Evolutionary conservation across 2,113 vertebrate species (phyloP).

Genomic region (Thamnaconus septentrionalis): DNA sequence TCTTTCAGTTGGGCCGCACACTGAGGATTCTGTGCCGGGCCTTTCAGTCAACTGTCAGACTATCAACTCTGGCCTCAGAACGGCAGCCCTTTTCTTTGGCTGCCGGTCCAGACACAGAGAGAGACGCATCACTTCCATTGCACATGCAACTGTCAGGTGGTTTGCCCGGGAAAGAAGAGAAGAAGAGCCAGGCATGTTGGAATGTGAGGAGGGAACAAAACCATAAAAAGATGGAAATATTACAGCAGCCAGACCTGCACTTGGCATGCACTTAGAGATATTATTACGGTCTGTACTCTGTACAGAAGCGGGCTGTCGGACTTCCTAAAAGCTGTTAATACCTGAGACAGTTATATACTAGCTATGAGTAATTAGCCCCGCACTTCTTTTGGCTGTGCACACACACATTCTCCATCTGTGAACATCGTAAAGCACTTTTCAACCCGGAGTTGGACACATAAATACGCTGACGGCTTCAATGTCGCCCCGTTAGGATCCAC

Average conservation of each 20-base stretch:
- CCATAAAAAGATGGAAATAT: slow-evolving; percentile 33
- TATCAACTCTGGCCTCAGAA: background rate
- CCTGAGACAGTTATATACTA: too few species aligned
- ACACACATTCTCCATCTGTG: too few species aligned
- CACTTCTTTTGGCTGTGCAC: too few species aligned
- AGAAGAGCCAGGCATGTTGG: background rate
- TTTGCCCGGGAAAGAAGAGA: slow-evolving; percentile 2
- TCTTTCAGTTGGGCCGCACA: slow-evolving; percentile 38
- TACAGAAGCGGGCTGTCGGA: too few species aligned
- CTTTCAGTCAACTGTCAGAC: too few species aligned
- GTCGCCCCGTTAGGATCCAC: slow-evolving; percentile 18
- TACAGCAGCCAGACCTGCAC: slow-evolving; percentile 2
- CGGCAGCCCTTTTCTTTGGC: slow-evolving; percentile 44
- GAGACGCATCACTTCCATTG: slow-evolving; percentile 19
- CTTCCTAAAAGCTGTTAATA: too few species aligned
- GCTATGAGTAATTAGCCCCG: too few species aligned
- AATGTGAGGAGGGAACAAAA: background rate
- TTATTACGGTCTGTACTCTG: too few species aligned
- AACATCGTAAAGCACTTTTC: too few species aligned
- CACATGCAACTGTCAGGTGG: slow-evolving; percentile 22
- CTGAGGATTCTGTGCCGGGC: slow-evolving; percentile 16
- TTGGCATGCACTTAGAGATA: too few species aligned
- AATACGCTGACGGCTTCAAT: slow-evolving; percentile 35
- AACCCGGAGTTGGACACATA: slow-evolving; percentile 1
- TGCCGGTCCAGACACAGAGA: slow-evolving; percentile 20